Conservation (phyloP, 2,113 vertebrate species). For the Pluvialis apricaria region DNA sequence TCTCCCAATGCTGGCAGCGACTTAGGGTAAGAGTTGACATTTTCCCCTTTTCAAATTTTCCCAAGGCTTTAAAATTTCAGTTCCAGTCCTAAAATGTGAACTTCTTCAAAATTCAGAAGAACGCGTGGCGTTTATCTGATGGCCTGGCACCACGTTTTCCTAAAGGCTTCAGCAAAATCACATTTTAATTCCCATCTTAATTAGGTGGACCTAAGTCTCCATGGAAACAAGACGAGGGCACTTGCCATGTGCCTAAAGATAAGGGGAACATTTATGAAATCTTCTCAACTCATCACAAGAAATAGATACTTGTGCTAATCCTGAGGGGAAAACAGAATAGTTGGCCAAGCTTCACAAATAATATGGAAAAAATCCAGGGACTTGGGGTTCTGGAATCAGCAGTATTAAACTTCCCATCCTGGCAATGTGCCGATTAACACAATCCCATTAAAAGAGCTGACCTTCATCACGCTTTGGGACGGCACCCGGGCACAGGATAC, state of each 20-base stretch:
- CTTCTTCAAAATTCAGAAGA: neutral
- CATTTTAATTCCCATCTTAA: neutral
- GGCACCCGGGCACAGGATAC: neutral
- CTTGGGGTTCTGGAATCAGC: conserved; percentile 5
- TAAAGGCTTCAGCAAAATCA: neutral
- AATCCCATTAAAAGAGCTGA: neutral
- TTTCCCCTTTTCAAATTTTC: neutral
- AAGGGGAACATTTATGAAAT: neutral
- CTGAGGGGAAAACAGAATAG: conserved; percentile 23
- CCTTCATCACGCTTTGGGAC: neutral
- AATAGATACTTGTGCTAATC: conserved; percentile 8
- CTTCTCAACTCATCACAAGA: conserved; percentile 16
- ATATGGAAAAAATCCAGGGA: conserved; percentile 43
- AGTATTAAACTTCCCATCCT: neutral
- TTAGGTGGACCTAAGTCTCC: neutral
- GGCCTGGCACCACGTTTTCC: neutral
- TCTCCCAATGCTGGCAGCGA: neutral
- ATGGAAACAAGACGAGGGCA: neutral
- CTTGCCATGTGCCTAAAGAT: neutral
- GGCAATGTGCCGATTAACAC: neutral
- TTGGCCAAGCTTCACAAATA: conserved; percentile 38
- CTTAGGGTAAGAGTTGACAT: neutral
- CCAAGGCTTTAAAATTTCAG: neutral
- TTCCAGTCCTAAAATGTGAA: neutral
- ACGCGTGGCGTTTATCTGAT: neutral